Evolutionary conservation across 2,797 vertebrate species (phyloP), one percentile per base, ranked within the genome.

Genomic region (Pterois miles): DNA sequence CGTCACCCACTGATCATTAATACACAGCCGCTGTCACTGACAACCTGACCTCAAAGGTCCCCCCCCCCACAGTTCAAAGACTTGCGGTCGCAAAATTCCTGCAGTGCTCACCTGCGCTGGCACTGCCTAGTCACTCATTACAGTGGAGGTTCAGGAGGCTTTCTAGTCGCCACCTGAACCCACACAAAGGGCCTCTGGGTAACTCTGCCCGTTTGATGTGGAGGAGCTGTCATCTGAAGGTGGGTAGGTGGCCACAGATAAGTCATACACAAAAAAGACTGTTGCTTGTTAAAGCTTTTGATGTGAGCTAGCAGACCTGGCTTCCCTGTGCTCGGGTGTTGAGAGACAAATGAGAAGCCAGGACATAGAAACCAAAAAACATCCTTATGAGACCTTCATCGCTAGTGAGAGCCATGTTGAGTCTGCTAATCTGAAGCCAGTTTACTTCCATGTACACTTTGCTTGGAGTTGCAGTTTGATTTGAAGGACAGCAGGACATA

Each of bases 131-230:
- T 88, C 89, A 90, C 85, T 94, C 88, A 93, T 93, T 94, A 93
- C 80, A 63, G 77, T 3, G 1, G 29, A 81, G 80, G 74, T 80
- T 89, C 82, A 67, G 74, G 80, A 86, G 83, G 85, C 78, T 88
- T 78, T 88, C 73, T 65, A 80, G 82, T 90, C 81, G 2, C 82
- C 91, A 91, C 89, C 91, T 90, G 90, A 92, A 86, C 82, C 89
- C 85, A 85, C 88, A 92, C 92, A 95, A 94, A 94, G 83, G 81
- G 80, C 92, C 86, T 76, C 74, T 74, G 85, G 89, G 89, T 86
- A 92, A 89, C 85, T 85, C 82, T 83, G 90, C 18, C 72, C 4
- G 86, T 94, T 95, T 95, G 93, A 95, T 91, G 93, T 95, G n/a
- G 53, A 63, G 43, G 78, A 86, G 80, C 88, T 85, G 89, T 91